Percentiles rank a stretch among this genome's conserved stretches.
Conservation (phyloP, 1,140 invertebrate species). For the Bradynema listronoti region DNA sequence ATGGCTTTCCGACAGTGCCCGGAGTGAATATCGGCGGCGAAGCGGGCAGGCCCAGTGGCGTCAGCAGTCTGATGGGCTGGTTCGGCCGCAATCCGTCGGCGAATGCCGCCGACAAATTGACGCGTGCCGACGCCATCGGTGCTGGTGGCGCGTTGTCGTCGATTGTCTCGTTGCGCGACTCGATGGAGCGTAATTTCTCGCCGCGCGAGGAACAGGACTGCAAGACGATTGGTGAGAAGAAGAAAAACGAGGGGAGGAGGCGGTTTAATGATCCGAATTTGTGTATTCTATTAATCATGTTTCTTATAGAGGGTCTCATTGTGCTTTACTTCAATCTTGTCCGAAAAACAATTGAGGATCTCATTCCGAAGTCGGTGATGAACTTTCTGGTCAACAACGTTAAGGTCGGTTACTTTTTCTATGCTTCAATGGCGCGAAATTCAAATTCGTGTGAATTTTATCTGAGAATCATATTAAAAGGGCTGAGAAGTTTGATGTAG, state of each 20-base stretch:
- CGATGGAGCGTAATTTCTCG: constrained; percentile 70
- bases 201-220: constrained; percentile 88
- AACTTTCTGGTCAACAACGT: constrained; percentile 97
- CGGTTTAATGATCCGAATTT: background rate
- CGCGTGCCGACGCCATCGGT: background rate
- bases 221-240: constrained; percentile 78
- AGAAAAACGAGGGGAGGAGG: too few relatives aligned
- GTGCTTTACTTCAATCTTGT: constrained; percentile 98
- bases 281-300: constrained; percentile 5
- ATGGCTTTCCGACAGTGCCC: too few relatives aligned
- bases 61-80: background rate
- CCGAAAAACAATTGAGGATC: constrained; percentile 94
- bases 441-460: constrained; percentile 1
- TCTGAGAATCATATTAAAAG: background rate
- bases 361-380: constrained; percentile 97
- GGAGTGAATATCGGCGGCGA: constrained; percentile 15
- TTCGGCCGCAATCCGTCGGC: background rate
- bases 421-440: background rate
- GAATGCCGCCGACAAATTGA: constrained; percentile 8
- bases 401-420: background rate
- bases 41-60: too few relatives aligned
- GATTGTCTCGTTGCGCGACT: background rate
- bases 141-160: background rate
- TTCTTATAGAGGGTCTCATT: constrained; percentile 73
- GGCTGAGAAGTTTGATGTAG: too few relatives aligned